Conservation (phyloP, 2,888 invertebrate species). For the Fabriciana adippe region DNA sequence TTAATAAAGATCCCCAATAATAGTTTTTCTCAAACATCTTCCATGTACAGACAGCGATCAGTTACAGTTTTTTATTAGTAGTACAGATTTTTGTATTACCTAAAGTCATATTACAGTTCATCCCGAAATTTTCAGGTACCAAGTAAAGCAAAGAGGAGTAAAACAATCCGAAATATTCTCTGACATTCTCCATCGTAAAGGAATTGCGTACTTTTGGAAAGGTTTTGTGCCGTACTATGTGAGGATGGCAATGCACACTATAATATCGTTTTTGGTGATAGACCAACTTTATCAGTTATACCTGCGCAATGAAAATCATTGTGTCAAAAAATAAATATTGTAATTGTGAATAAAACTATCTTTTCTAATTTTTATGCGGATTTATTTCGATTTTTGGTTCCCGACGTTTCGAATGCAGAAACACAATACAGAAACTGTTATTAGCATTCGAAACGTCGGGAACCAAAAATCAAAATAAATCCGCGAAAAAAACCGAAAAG, state of each 20-base stretch:
- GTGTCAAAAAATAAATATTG: constrained; percentile 2
- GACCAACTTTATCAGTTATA: constrained; percentile 92
- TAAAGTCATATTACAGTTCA: too few species aligned
- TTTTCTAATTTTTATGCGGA: neutral
- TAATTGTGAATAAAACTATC: neutral
- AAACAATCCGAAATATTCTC: constrained; percentile 85
- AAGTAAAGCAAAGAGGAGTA: constrained; percentile 44
- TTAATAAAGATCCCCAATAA: too few species aligned
- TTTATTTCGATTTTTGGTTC: too few species aligned
- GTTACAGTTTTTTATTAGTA: too few species aligned
- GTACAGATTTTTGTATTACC: too few species aligned
- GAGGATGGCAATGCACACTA: constrained; percentile 95
- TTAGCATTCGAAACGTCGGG: too few species aligned
- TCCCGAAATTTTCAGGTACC: constrained; percentile 48
- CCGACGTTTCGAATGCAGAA: too few species aligned
- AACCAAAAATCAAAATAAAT: too few species aligned
- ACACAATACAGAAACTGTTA: too few species aligned
- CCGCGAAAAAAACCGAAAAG: too few species aligned
- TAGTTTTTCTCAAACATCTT: too few species aligned
- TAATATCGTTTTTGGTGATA: constrained; percentile 94
- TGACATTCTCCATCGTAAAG: constrained; percentile 89
- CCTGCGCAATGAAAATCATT: neutral
- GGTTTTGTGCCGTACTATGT: constrained; percentile 97
- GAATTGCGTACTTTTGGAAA: constrained; percentile 94
- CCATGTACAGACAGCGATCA: too few species aligned